Percentiles rank a stretch among this genome's conserved stretches.
Evolutionary conservation across 2,888 invertebrate species (phyloP).

Genomic region (Ophraella communa): DNA sequence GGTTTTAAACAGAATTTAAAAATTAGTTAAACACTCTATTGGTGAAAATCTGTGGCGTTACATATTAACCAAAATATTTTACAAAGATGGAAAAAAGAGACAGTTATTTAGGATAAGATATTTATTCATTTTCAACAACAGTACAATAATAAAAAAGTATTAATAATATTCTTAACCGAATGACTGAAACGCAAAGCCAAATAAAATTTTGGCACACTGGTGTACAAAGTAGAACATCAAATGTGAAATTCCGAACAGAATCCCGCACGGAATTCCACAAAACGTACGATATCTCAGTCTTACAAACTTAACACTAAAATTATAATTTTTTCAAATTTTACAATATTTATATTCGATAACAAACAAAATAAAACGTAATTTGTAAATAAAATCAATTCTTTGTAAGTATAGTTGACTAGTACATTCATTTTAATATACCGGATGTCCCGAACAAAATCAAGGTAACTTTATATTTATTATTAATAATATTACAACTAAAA

Average conservation of each 20-base stretch:
- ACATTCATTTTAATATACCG: conserved; percentile 38
- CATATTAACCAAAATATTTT: no score
- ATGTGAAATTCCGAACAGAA: neutral
- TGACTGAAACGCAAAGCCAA: conserved; percentile 27
- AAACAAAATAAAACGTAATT: conserved; percentile 39
- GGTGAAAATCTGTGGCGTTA: no score
- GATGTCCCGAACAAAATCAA: neutral
- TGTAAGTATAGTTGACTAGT: conserved; percentile 49
- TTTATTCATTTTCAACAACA: conserved; percentile 28
- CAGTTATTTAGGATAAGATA: neutral
- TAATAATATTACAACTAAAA: no score
- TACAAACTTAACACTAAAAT: conserved; percentile 19
- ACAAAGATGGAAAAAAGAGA: neutral
- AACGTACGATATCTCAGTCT: conserved; percentile 1
- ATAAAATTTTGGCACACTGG: conserved; percentile 18
- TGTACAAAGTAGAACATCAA: conserved; percentile 1
- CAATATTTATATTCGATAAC: conserved; percentile 27
- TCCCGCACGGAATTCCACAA: conserved; percentile 5
- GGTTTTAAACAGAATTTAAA: no score
- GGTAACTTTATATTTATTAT: no score
- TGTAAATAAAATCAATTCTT: conserved; percentile 39
- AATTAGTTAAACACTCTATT: no score
- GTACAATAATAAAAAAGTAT: conserved; percentile 27
- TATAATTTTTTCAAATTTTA: conserved; percentile 33
- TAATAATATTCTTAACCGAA: conserved; percentile 19